Evolutionary conservation across 2,113 vertebrate species (phyloP), one percentile per base, ranked within the genome.

Genomic region (Amphilophus citrinellus): DNA sequence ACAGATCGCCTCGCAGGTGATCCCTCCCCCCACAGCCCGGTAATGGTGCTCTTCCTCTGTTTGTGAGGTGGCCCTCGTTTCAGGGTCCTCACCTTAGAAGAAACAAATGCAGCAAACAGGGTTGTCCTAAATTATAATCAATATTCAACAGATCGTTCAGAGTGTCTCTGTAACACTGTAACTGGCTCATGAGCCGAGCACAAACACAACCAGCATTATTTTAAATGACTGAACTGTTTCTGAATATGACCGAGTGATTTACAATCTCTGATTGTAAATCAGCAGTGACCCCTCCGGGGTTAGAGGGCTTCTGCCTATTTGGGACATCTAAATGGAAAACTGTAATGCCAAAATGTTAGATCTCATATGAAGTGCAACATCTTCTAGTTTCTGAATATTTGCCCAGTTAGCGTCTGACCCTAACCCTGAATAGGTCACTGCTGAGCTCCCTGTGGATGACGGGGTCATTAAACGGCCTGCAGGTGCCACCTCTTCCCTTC

Each of bases 1-100:
- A 84, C 59, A 77, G 78, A 88, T 84, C 82, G 87, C 82, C 84
- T 88, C 90, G 83, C 77, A 91, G 84, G 85, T 87, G 82, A 86
- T 10, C 9, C 15, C 37, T 14, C 2, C 30, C 20, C 24, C 20
- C 6, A 27, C 30, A 17, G n/a, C 20, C 6, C 32, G 32, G 61
- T 30, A 77, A 44, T 20, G 20, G 20, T 22, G 81, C 78, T 76
- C 27, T 18, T 65, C 61, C 39, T 79, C 80, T 77, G 32, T 83
- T 37, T 61, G 59, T 61, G 50, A 73, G 61, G 56, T 30, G 56
- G 75, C 71, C 62, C 61, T 61, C 11, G 17, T 60, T 80, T 84
- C 68, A 71, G 14, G 39, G 56, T 57, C 32, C 44, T 5, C 4
- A 14, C 24, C 39, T 68, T 68, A 71, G 22, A 15, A 37, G 22